Conservation (phyloP, 2,888 invertebrate species). For the Cheilosia grossa region DNA sequence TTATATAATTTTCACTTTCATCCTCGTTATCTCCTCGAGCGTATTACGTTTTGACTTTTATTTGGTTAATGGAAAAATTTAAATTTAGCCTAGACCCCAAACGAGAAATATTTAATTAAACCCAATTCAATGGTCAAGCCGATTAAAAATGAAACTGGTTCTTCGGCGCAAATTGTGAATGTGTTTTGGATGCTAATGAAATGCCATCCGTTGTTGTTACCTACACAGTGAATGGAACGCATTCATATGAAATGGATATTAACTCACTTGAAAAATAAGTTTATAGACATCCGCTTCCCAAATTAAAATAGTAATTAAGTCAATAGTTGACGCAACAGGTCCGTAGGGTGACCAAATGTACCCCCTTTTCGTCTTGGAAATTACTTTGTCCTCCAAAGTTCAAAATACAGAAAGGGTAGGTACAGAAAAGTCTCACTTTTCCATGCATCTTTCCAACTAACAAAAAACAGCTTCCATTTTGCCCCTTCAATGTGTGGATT, state of each 20-base stretch:
- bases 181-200: background rate
- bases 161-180: background rate
- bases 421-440: too few relatives aligned
- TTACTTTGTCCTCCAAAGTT: too few relatives aligned
- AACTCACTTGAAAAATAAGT: background rate
- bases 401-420: too few relatives aligned
- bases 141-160: background rate
- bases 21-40: background rate
- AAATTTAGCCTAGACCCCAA: constrained; percentile 2
- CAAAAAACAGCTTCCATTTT: too few relatives aligned
- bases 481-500: too few relatives aligned
- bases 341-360: too few relatives aligned
- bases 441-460: too few relatives aligned
- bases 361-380: too few relatives aligned
- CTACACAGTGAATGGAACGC: background rate
- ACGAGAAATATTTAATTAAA: background rate
- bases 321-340: too few relatives aligned
- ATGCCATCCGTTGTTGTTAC: background rate
- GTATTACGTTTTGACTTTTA: background rate
- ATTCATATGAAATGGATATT: background rate
- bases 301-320: too few relatives aligned
- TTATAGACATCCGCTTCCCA: background rate
- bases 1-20: background rate
- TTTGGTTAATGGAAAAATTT: background rate
- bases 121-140: background rate